phyloP scores from a whole-genome alignment of 2,797 vertebrate species.

The Sebastes oblongus region DNA sequence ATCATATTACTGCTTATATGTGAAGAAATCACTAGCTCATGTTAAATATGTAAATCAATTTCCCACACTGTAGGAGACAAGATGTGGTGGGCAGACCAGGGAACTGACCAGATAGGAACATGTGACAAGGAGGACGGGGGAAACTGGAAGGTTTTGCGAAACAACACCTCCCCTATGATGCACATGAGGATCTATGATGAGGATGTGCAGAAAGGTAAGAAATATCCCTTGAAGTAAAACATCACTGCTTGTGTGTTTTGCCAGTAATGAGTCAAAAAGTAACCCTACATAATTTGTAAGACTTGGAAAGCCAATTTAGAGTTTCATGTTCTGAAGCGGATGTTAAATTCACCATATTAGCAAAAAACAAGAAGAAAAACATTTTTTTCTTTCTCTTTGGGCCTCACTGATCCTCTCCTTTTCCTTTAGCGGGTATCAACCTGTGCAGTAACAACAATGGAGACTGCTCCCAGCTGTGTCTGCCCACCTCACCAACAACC shows the following conservation, averaged over 20 bases:
- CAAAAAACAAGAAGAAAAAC: not conserved
- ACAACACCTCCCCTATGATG: constrained; percentile 94
- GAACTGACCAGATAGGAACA: constrained; percentile 92
- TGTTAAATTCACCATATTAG: not conserved
- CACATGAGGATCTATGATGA: constrained; percentile 98
- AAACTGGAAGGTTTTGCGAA: constrained; percentile 86
- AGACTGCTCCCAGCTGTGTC: constrained; percentile 96
- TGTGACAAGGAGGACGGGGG: constrained; percentile 92
- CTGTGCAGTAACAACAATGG: constrained; percentile 94
- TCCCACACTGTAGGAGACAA: constrained; percentile 84
- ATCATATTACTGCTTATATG: not conserved
- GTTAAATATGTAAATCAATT: not conserved
- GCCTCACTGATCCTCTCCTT: constrained; percentile 2
- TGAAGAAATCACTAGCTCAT: not conserved
- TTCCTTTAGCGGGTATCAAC: constrained; percentile 81
- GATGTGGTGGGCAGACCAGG: constrained; percentile 97
- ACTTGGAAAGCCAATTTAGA: not conserved
- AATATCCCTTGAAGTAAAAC: not conserved
- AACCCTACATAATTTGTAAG: not conserved
- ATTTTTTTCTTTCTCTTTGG: not conserved
- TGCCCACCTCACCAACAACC: constrained; percentile 89
- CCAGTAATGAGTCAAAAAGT: not conserved
- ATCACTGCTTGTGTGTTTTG: not conserved
- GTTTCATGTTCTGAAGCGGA: not conserved
- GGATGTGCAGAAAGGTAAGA: constrained; percentile 87